Evolutionary conservation across 2,113 vertebrate genomes (phyloP), one percentile per base, ranked within the genome.

Genomic region (Edolisoma coerulescens): DNA sequence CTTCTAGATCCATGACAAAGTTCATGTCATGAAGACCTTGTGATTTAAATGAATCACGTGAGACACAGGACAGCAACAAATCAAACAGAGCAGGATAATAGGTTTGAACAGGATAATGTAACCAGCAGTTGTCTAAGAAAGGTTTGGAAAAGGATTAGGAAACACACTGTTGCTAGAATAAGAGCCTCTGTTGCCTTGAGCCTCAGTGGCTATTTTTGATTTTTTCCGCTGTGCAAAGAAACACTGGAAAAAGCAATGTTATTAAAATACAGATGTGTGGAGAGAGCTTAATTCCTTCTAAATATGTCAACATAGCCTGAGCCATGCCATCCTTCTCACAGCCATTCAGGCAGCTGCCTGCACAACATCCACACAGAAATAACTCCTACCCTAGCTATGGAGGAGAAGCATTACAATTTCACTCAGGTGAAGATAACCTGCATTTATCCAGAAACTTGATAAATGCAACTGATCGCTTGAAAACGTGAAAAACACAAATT

Each of bases 191-290:
- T 32, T 80, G 63, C 54, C 42, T 83, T 85, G 85, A 94, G 84
- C 75, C 90, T 74, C 44, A 74, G 39, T 21, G 84, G 42, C 68
- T 90, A 59, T 93, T 94, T 71, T 80, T 89, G 73, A 81, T 92
- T 95, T 87, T 83, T 90, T 90, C 95, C 74, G 77, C 87, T 84
- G n/a, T 53, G 54, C 50, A 94, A 92, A 93, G 45, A 83, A 84
- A 74, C 22, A 37, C 7, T 59, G 50, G 63, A 61, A 82, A 53
- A 76, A 16, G 2, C 20, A 52, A 71, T 2, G 0, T 37, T 90
- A 84, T 84, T 92, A 78, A 89, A 93, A 95, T 61, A 86, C 71
- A 95, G 83, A 94, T 95, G 88, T 84, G 68, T 22, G n/a, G 41
- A 86, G n/a, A 68, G n/a, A 56, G 26, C 42, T 86, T 81, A 87